Base-by-base conservation (phyloP, 2,113 vertebrate genomes). In the Sphyrna mokarran region DNA sequence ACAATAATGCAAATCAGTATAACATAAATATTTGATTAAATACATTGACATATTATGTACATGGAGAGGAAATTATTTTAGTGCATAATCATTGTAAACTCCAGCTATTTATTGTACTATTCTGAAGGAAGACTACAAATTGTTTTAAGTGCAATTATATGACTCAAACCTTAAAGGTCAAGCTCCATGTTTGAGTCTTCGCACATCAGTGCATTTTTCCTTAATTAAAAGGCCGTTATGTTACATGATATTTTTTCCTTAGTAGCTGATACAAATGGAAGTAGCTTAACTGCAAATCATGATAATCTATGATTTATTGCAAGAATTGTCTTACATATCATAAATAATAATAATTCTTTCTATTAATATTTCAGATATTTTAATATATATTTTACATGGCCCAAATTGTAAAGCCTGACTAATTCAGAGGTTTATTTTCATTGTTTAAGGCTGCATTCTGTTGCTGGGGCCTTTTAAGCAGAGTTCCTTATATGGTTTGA, bases 161-260 rank as follows among this genome's bases (percentile, higher is more conserved):
- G 69, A 33, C 43, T 95, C 37, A 95, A 48, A 43, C 43, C 66
- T 69, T 54, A 95, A 95, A 95, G 94, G 69, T 95, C 94, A 95
- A 29, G 37, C 22, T 95, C 94, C 94, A 72, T 76, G 68, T 72
- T 72, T 95, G 69, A 14, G 69, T 54, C 93, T 95, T 95, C 10
- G 23, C 68, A 76, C 66, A 72, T 95, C 69, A 95, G 26, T 48
- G 68, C 13, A 18, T 72, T 95, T 2, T 95, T 76, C 23, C 69
- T 72, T 76, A 48, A 95, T 54, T 95, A 95, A 95, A 26, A 95
- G 94, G 20, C 94, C 6, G 23, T 95, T 72, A 54, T 43, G 23
- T 95, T 95, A 94, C 66, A 70, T 43, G 48, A 94, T 70, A 33
- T 94, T 37, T 16, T 69, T 43, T 69, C 63, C 40, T 26, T 43